These are phyloP conservation scores for Notarius quadriscutis DNA, from an alignment of 2,113 vertebrate genomes.

Conservation along the genomic window DNA sequence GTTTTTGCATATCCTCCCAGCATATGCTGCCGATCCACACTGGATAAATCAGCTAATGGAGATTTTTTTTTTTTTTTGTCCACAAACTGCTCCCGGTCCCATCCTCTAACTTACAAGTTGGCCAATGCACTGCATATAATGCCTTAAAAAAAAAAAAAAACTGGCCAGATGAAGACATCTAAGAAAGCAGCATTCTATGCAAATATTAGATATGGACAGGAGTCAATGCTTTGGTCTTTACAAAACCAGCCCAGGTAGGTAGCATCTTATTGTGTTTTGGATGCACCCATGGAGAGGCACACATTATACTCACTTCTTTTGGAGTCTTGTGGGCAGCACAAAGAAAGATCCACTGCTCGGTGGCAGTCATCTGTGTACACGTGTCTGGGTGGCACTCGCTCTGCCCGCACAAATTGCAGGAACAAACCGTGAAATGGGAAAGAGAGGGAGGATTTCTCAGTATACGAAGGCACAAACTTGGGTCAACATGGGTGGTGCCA, in stretches of 20 bases:
- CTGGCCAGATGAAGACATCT: not conserved
- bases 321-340: slow-evolving; percentile 99
- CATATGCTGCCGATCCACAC: not conserved
- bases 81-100: not conserved
- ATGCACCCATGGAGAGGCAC: not conserved
- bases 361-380: slow-evolving; percentile 98
- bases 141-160: too few species aligned
- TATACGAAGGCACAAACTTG: not conserved
- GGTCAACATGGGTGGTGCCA: not conserved
- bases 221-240: not conserved
- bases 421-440: not conserved
- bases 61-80: not conserved
- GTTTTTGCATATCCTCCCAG: not conserved
- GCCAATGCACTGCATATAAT: not conserved
- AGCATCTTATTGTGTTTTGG: not conserved
- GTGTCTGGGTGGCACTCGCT: slow-evolving; percentile 97
- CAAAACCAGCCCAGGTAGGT: not conserved
- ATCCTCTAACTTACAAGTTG: not conserved
- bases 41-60: not conserved
- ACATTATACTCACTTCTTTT: slow-evolving; percentile 83
- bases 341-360: slow-evolving; percentile 99
- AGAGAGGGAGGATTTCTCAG: not conserved
- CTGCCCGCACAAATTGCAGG: slow-evolving; percentile 64
- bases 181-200: too few species aligned
- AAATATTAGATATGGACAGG: not conserved